Base-by-base conservation (phyloP, 2,797 vertebrate genomes). In the Cephalopachus bancanus region DNA sequence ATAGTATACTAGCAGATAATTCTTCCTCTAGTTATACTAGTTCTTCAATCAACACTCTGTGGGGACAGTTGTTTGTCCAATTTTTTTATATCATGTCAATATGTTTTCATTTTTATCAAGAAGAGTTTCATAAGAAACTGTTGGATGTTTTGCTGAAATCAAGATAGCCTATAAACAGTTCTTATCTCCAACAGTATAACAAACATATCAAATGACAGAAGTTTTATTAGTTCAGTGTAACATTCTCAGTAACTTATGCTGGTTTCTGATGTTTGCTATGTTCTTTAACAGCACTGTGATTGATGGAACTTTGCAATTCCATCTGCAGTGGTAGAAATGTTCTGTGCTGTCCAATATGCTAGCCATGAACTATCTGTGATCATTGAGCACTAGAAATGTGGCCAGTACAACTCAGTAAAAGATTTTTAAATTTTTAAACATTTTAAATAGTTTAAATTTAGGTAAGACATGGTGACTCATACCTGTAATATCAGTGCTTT, bases 41-140 rank as follows among this genome's bases (percentile, higher is more conserved):
- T 69, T 86, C 1, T 16, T 24, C n/a, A 88, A 30, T 75, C n/a
- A 93, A 5, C 5, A 55, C 20, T 92, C 65, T 33, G 0, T 85
- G 49, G 7, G 22, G 30, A 91, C 26, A 49, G 30, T 55, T 80
- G 5, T 87, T 95, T 83, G 17, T 65, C 76, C 28, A 93, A 1
- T 55, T 84, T 15, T 24, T 20, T 65, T 65, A 24, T 33, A 59
- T 22, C 28, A 37, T 91, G 5, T 49, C 3, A 10, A 28, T 53
- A 80, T 96, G 83, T 93, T 26, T 53, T 81, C 59, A 60, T n/a
- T 93, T 79, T 91, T 83, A 59, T 86, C 74, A 90, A 60, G 1
- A 60, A 71, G 3, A 30, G 17, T 79, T 95, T 96, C 71, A 83
- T n/a, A 64, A 65, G 26, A 87, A 94, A 75, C 7, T 67, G 7